Conservation (phyloP, 2,888 invertebrate genomes). For the Synanthedon myopaeformis region DNA sequence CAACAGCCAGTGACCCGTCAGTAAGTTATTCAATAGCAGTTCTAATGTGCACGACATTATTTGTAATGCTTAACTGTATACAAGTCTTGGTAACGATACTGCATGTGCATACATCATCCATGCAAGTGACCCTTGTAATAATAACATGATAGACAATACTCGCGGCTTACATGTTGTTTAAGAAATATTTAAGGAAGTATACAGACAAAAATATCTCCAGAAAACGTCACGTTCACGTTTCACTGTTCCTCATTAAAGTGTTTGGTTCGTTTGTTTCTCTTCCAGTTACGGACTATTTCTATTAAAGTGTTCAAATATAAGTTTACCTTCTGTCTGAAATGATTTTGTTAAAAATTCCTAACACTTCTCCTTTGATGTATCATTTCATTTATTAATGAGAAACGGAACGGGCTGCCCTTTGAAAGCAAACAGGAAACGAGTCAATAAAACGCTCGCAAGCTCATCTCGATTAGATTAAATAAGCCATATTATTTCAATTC, state of each 20-base stretch:
- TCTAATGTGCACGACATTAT: slow-evolving; percentile 12
- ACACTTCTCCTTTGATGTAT: slow-evolving; percentile 41
- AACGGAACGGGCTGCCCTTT: slow-evolving; percentile 26
- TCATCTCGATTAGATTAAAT: neutral
- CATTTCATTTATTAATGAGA: slow-evolving; percentile 45
- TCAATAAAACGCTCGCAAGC: slow-evolving; percentile 21
- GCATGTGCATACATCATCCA: slow-evolving; percentile 1
- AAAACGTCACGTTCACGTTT: neutral
- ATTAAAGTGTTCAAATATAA: no score
- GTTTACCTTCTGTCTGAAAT: slow-evolving; percentile 8
- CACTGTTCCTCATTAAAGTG: neutral
- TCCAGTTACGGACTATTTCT: neutral
- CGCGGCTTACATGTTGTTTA: neutral
- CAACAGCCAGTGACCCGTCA: neutral
- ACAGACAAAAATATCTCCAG: neutral
- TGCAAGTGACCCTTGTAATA: slow-evolving; percentile 18
- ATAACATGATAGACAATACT: slow-evolving; percentile 8
- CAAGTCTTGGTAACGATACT: slow-evolving; percentile 35
- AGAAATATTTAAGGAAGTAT: neutral
- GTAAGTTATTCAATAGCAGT: neutral
- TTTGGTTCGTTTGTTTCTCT: slow-evolving; percentile 4
- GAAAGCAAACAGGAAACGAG: slow-evolving; percentile 33
- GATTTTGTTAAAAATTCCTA: slow-evolving; percentile 25
- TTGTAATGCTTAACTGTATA: slow-evolving; percentile 55
- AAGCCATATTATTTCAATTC: neutral